phyloP scores from a whole-genome alignment of 2,797 vertebrate genomes.

The Aeoliscus strigatus region DNA sequence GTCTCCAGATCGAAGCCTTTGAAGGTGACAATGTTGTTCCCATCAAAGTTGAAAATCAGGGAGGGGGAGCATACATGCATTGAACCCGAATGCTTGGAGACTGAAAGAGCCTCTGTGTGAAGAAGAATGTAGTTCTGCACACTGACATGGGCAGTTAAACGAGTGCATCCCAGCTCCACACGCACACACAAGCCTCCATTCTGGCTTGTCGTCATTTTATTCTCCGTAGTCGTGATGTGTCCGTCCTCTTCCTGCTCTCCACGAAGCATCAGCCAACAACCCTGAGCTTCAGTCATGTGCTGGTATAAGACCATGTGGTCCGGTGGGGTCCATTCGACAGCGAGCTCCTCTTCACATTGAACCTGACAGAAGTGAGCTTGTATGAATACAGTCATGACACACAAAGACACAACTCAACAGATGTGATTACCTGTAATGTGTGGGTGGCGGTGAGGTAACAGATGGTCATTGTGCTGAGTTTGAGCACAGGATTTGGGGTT shows the following conservation, averaged over 20 bases:
- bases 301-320: slow-evolving; percentile 96
- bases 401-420: neutral
- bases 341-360: slow-evolving; percentile 77
- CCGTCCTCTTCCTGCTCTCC: slow-evolving; percentile 16
- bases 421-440: slow-evolving; percentile 81
- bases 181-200: slow-evolving; percentile 70
- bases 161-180: slow-evolving; percentile 78
- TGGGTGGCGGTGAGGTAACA: slow-evolving; percentile 82
- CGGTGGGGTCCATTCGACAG: slow-evolving; percentile 83
- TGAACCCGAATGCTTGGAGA: slow-evolving; percentile 71
- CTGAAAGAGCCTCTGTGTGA: slow-evolving; percentile 72
- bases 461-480: slow-evolving; percentile 77
- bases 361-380: slow-evolving; percentile 48
- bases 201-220: slow-evolving; percentile 12
- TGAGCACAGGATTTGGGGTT: slow-evolving; percentile 74
- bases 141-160: slow-evolving; percentile 80
- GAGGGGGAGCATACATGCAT: slow-evolving; percentile 78
- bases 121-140: slow-evolving; percentile 83
- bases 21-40: slow-evolving; percentile 87
- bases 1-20: slow-evolving; percentile 80
- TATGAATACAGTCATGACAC: neutral
- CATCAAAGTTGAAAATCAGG: slow-evolving; percentile 85
- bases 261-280: slow-evolving; percentile 74
- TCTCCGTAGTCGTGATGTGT: neutral
- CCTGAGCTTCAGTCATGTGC: slow-evolving; percentile 79